Percentiles rank a stretch among this genome's conserved stretches.
phyloP scores from a whole-genome alignment of 2,888 invertebrate genomes.

The Drosophila sordidula region DNA sequence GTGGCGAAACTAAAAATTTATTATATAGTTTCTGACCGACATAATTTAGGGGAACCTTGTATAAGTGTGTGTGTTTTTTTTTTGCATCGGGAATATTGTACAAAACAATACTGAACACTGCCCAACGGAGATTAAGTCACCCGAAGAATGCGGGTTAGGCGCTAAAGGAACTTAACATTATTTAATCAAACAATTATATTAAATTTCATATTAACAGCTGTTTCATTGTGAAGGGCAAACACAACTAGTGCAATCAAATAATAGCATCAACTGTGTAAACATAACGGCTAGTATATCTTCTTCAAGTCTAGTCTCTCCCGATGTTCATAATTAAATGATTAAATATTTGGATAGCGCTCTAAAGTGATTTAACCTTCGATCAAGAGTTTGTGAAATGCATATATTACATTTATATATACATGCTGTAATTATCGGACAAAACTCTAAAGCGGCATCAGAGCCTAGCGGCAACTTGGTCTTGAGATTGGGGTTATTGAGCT shows the following conservation, averaged over 20 bases:
- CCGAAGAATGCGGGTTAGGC: not conserved
- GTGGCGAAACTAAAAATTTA: slow-evolving; percentile 28
- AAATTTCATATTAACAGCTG: slow-evolving; percentile 11
- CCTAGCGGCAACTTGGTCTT: slow-evolving; percentile 26
- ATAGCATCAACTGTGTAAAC: slow-evolving; percentile 17
- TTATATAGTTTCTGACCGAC: slow-evolving; percentile 5
- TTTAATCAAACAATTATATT: slow-evolving; percentile 10
- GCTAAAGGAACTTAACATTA: not conserved
- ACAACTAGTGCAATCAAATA: not conserved
- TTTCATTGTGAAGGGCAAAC: slow-evolving; percentile 6
- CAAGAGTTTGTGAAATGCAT: slow-evolving; percentile 21
- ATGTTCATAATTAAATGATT: slow-evolving; percentile 36
- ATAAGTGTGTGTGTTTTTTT: not conserved
- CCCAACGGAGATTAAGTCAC: too few species aligned
- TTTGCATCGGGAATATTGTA: too few species aligned
- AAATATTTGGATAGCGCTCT: slow-evolving; percentile 34
- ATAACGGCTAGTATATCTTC: slow-evolving; percentile 1
- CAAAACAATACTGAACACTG: too few species aligned
- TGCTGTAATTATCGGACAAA: slow-evolving; percentile 33
- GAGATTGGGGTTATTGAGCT: slow-evolving; percentile 50
- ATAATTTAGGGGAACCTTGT: not conserved
- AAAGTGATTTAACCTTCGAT: slow-evolving; percentile 51
- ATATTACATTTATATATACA: not conserved
- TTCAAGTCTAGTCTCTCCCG: slow-evolving; percentile 7
- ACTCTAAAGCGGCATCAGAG: slow-evolving; percentile 2